phyloP scores from a whole-genome alignment of 2,888 invertebrate species.

The Chaitophorus viminalis region DNA sequence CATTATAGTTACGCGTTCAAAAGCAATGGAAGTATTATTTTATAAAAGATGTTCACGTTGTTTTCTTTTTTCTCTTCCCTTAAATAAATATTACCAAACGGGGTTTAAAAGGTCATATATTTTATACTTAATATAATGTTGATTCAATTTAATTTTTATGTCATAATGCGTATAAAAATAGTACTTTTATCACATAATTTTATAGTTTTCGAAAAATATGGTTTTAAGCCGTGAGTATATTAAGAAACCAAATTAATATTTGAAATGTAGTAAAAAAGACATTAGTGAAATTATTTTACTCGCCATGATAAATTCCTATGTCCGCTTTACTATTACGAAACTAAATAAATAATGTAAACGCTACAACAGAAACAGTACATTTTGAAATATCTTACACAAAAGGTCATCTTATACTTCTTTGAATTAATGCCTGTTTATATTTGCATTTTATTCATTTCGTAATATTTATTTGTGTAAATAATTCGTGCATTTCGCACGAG shows the following conservation, averaged over 20 bases:
- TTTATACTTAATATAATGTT: neutral
- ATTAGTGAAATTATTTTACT: neutral
- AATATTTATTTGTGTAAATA: neutral
- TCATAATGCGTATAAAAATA: neutral
- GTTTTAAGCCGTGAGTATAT: neutral
- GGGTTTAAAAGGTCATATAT: neutral
- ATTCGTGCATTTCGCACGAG: neutral
- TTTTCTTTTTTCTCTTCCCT: neutral
- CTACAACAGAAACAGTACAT: neutral
- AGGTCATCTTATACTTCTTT: neutral
- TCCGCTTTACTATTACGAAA: neutral
- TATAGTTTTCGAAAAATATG: neutral
- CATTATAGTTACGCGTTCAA: neutral
- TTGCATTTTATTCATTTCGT: neutral
- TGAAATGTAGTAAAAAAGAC: neutral
- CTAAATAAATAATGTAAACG: neutral
- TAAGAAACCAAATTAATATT: neutral
- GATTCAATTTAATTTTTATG: constrained; percentile 8
- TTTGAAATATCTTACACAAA: neutral
- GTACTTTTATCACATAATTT: neutral
- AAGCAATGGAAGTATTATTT: neutral
- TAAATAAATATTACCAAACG: neutral
- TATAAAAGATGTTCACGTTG: neutral
- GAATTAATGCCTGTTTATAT: neutral
- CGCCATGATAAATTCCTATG: neutral